Percentiles rank a stretch among this genome's conserved stretches.
These are phyloP conservation scores for Anguilla obscura DNA, from an alignment of 2,797 vertebrate species.

Conservation along the genomic window DNA sequence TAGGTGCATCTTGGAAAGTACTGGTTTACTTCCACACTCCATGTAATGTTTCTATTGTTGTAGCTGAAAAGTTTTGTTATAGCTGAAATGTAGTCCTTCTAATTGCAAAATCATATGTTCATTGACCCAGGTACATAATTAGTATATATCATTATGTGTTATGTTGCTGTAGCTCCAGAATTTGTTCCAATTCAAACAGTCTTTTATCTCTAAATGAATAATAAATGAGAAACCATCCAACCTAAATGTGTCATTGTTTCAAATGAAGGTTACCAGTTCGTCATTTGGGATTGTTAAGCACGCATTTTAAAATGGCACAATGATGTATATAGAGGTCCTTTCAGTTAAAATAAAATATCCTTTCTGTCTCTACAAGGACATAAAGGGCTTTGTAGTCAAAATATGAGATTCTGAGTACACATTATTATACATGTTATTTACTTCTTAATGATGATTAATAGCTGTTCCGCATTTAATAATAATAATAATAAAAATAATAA, in stretches of 20 bases:
- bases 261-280: slow-evolving; percentile 73
- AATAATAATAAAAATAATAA: background rate
- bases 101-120: slow-evolving; percentile 19
- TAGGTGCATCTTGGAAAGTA: background rate
- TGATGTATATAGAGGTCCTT: slow-evolving; percentile 63
- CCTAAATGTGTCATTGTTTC: slow-evolving; percentile 80
- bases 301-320: slow-evolving; percentile 78
- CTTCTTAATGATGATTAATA: background rate
- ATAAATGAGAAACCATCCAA: slow-evolving; percentile 66
- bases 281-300: slow-evolving; percentile 79
- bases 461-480: background rate
- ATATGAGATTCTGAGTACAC: background rate
- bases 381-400: slow-evolving; percentile 3
- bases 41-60: slow-evolving; percentile 1
- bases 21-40: background rate
- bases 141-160: background rate
- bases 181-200: slow-evolving; percentile 60
- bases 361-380: slow-evolving; percentile 33
- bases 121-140: slow-evolving; percentile 16
- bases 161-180: slow-evolving; percentile 10
- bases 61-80: background rate
- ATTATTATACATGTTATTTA: background rate
- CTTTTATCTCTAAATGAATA: slow-evolving; percentile 48
- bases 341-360: slow-evolving; percentile 66
- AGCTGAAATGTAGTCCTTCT: background rate